Base-by-base conservation (phyloP, 2,113 vertebrate species). In the Aplodontia rufa region DNA sequence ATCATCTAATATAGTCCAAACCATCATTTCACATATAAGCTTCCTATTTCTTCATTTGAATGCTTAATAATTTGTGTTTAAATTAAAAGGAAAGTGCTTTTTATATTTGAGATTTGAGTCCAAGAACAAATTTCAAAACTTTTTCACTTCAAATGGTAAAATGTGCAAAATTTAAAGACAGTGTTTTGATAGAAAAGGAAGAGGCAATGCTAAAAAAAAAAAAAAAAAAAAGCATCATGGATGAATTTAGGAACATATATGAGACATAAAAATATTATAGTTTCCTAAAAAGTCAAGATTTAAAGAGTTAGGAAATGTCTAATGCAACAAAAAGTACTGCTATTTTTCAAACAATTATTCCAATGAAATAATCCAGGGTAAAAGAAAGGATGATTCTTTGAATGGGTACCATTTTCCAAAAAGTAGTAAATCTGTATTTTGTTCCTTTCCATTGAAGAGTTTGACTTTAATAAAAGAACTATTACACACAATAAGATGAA, bases 121-220 rank as follows among this genome's bases (percentile, higher is more conserved):
- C 78, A 10, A 93, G 20, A 79, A 94, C 20, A 95, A 81, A 97
- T 94, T 45, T 80, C 10, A 81, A 91, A 91, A 89, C 11, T 6
- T 85, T 90, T 94, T 30, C 6, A 69, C 35, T 87, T 60, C 55
- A n/a, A 93, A 76, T 40, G 49, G 40, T 13, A 96, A 94, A 94
- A 75, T 89, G 6, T 85, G 14, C 28, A 93, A 93, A 92, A 76
- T 85, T 58, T 85, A 42, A 69, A 89, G 42, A 69, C 35, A 78
- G 28, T 80, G 8, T 66, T 94, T 79, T 75, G 22, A 60, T 42
- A 78, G 64, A 90, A 87, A 83, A 12, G 16, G 13, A 51, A 66
- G 12, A 24, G 89, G 37, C 5, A 62, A 35, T 74, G 14, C 60
- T 91, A 58, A 40, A 49, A 80, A 79, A 58, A 11, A 96, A 58